Percentiles rank a stretch among this genome's conserved stretches.
These are phyloP conservation scores for Spilosoma lubricipeda DNA, from an alignment of 2,888 invertebrate genomes.

Conservation along the genomic window DNA sequence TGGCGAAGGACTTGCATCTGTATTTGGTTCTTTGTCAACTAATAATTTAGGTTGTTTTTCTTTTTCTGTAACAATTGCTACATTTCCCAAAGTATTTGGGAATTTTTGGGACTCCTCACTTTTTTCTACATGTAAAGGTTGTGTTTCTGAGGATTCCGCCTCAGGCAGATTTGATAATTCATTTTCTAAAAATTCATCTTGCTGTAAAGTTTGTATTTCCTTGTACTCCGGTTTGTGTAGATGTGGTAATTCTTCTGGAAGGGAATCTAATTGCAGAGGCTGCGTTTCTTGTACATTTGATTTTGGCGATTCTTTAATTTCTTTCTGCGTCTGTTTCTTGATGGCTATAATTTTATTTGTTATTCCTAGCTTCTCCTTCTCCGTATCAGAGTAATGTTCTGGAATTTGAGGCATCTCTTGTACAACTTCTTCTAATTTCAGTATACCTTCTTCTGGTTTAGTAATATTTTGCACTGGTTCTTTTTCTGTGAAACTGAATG, in stretches of 20 bases:
- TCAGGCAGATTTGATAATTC: neutral
- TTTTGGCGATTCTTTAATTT: constrained; percentile 11
- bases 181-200: neutral
- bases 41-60: constrained; percentile 20
- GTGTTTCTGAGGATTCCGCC: neutral
- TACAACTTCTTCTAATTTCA: constrained; percentile 2
- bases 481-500: constrained; percentile 55
- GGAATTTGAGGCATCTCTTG: constrained; percentile 9
- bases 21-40: neutral
- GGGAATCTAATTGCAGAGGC: constrained; percentile 5
- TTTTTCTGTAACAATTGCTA: neutral
- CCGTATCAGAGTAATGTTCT: neutral
- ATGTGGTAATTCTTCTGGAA: constrained; percentile 8
- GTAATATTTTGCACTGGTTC: constrained; percentile 26
- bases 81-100: neutral
- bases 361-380: constrained; percentile 21
- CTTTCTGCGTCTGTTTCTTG: constrained; percentile 12
- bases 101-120: neutral
- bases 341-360: constrained; percentile 2
- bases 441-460: constrained; percentile 28
- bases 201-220: neutral
- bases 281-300: constrained; percentile 4
- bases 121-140: neutral
- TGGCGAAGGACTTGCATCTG: neutral
- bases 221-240: constrained; percentile 7